Conservation (phyloP, 2,113 vertebrate genomes). For the Psittacula cyanocephala region DNA sequence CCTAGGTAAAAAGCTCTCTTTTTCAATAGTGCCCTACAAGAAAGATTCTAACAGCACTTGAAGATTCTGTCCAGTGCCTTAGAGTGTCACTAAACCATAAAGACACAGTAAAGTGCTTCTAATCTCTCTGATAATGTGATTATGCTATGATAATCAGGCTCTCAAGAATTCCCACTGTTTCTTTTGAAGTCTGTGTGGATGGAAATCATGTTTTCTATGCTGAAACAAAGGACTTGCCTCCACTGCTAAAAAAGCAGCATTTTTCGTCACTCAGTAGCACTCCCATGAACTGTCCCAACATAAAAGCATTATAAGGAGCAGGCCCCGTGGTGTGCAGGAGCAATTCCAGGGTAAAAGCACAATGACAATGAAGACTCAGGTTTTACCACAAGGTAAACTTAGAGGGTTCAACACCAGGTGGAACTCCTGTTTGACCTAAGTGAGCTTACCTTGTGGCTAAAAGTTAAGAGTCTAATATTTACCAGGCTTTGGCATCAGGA, state of each 20-base stretch:
- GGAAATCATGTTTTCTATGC: constrained; percentile 53
- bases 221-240: constrained; percentile 39
- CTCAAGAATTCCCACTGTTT: constrained; percentile 50
- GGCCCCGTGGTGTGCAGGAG: background rate
- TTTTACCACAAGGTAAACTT: constrained; percentile 7
- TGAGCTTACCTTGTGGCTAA: background rate
- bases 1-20: background rate
- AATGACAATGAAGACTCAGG: background rate
- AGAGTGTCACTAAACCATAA: constrained; percentile 42
- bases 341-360: background rate
- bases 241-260: constrained; percentile 12
- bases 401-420: background rate
- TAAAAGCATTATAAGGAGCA: background rate
- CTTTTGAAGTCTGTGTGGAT: constrained; percentile 51
- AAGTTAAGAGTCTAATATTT: background rate
- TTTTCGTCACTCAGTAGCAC: background rate
- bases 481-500: background rate
- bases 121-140: constrained; percentile 61
- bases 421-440: background rate
- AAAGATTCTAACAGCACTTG: constrained; percentile 25
- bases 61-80: constrained; percentile 8
- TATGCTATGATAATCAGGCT: constrained; percentile 57
- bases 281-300: constrained; percentile 30
- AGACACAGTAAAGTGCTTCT: constrained; percentile 49
- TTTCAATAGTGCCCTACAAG: background rate